Conservation (phyloP, 2,888 invertebrate genomes). For the Thereva unica region DNA sequence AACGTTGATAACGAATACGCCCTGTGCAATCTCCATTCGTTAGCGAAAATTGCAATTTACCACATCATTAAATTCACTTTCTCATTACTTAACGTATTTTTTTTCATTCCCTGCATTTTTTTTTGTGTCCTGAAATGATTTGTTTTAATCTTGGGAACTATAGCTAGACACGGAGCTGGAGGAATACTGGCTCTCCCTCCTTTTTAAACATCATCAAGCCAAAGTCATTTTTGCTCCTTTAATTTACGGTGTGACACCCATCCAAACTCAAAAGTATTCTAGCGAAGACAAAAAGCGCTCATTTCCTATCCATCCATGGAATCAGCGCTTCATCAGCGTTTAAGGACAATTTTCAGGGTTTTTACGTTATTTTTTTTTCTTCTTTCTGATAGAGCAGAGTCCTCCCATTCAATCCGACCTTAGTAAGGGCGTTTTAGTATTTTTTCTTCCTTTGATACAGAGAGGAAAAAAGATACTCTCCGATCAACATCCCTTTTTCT, state of each 20-base stretch:
- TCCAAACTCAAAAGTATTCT: constrained; percentile 32
- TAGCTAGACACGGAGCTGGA: constrained; percentile 2
- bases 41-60: constrained; percentile 29
- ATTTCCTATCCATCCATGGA: constrained; percentile 33
- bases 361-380: constrained; percentile 21
- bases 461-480: constrained; percentile 14
- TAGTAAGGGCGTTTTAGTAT: constrained; percentile 20
- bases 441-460: constrained; percentile 3
- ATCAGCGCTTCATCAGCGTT: constrained; percentile 35
- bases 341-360: constrained; percentile 30
- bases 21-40: background rate
- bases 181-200: constrained; percentile 3
- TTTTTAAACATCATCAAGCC: background rate
- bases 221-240: constrained; percentile 18
- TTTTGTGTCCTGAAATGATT: constrained; percentile 14
- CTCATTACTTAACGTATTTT: constrained; percentile 23
- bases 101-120: constrained; percentile 1
- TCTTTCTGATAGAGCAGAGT: constrained; percentile 9
- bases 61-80: constrained; percentile 34
- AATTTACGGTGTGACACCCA: constrained; percentile 33
- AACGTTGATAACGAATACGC: no score
- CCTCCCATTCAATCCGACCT: constrained; percentile 29
- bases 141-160: constrained; percentile 31
- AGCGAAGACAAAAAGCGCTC: constrained; percentile 29
- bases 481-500: constrained; percentile 13